These are phyloP conservation scores for Polymixis lichenea DNA, from an alignment of 2,888 invertebrate species.

Conservation along the genomic window DNA sequence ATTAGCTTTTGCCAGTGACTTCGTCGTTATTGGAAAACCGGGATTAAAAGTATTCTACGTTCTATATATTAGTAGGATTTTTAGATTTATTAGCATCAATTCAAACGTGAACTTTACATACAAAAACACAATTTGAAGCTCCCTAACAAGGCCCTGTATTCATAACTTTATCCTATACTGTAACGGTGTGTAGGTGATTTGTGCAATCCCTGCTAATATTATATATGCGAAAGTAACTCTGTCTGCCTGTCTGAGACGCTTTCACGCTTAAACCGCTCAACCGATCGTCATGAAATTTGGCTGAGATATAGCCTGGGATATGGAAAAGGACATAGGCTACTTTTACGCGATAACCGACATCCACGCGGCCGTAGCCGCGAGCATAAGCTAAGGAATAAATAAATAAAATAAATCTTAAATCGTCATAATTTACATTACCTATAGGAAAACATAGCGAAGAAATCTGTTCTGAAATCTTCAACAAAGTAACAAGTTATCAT, in stretches of 20 bases:
- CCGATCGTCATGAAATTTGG: too few relatives aligned
- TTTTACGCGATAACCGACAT: too few relatives aligned
- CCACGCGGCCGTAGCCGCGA: too few relatives aligned
- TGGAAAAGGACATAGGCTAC: too few relatives aligned
- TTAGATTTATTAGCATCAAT: not conserved
- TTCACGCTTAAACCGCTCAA: too few relatives aligned
- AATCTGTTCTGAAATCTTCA: too few relatives aligned
- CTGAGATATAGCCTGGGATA: too few relatives aligned
- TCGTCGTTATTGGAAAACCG: not conserved
- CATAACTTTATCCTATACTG: not conserved
- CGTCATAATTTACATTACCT: not conserved
- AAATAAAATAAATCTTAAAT: not conserved
- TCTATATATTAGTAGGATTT: not conserved
- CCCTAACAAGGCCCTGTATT: not conserved
- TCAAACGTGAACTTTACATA: not conserved
- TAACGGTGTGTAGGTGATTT: not conserved
- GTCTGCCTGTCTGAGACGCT: too few relatives aligned
- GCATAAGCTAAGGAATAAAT: too few relatives aligned
- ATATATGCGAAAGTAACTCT: too few relatives aligned
- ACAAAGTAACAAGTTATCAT: not conserved
- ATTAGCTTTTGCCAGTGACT: not conserved
- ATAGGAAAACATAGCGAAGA: not conserved
- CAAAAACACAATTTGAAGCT: not conserved
- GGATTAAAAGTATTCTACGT: not conserved
- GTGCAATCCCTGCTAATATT: too few relatives aligned